Evolutionary conservation across 2,797 vertebrate genomes (phyloP), one percentile per base, ranked within the genome.

Genomic region (Crocidura indochinensis): DNA sequence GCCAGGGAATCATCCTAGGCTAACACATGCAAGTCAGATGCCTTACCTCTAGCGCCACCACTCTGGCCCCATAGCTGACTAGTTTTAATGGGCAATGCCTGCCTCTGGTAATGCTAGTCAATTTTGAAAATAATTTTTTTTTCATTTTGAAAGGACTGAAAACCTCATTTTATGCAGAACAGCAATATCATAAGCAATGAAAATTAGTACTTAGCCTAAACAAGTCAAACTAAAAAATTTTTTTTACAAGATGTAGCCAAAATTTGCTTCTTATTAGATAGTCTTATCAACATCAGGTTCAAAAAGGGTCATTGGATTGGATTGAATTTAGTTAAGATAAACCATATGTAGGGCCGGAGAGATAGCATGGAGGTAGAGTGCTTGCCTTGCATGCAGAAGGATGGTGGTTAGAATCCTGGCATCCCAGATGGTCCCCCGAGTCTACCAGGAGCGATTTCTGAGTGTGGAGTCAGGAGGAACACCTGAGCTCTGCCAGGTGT

Each of bases 201-300:
- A 91, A 64, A 60, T 81, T 44, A 82, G 44, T 85, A 76, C 84
- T 64, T 74, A 4, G 56, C 27, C 65, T 77, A 94, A 92, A 46
- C 47, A 78, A 90, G 62, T 91, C 29, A 71, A 77, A 75, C 72
- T 89, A 56, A 56, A 72, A 92, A 84, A 69, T 56, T 65, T 78
- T 79, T 64, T 91, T 95, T 27, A 67, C 1, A 76, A 67, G 24
- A 51, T 51, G 8, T 76, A 84, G 67, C 87, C 75, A 91, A 94
- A 84, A 38, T 26, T 47, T 84, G 44, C 72, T 84, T 84, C 64
- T 76, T 38, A 60, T 74, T 87, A 60, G 29, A 88, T 19, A 26
- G 3, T 47, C 51, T 92, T 89, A 64, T 5, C 81, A 44, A 24
- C 68, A 74, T 78, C 79, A 71, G 80, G 69, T 19, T 95, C 4